Percentiles rank a stretch among this genome's conserved stretches.
phyloP scores from a whole-genome alignment of 2,888 invertebrate species.

The Mystacides longicornis region DNA sequence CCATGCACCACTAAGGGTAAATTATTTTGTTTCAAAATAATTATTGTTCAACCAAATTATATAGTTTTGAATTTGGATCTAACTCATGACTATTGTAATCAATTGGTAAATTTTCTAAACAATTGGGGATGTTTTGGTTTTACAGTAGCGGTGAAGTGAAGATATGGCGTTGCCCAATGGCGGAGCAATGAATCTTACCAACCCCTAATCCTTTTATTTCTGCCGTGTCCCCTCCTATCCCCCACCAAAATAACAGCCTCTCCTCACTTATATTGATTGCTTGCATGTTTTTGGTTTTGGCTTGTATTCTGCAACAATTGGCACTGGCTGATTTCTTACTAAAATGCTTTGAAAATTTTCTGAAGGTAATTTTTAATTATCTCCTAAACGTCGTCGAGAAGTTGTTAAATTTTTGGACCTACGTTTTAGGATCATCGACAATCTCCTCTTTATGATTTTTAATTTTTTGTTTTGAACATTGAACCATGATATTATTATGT shows the following conservation, averaged over 20 bases:
- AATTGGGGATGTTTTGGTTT: conserved; percentile 30
- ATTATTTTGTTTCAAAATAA: too few species aligned
- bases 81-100: too few species aligned
- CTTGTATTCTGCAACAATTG: conserved; percentile 8
- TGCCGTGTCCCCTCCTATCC: conserved; percentile 17
- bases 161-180: conserved; percentile 49
- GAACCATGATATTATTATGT: too few species aligned
- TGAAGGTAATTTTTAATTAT: background rate
- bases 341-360: background rate
- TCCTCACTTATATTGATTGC: conserved; percentile 12
- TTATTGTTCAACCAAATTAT: too few species aligned
- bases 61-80: too few species aligned
- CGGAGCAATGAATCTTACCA: conserved; percentile 39
- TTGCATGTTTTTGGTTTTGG: conserved; percentile 22
- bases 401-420: too few species aligned
- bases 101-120: background rate
- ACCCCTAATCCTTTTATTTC: conserved; percentile 25
- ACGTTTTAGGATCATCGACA: too few species aligned
- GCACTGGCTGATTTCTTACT: background rate
- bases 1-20: too few species aligned
- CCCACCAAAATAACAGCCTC: conserved; percentile 11
- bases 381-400: too few species aligned
- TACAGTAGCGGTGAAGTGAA: conserved; percentile 68
- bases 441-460: too few species aligned
- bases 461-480: too few species aligned